Evolutionary conservation across 2,113 vertebrate genomes (phyloP), one percentile per base, ranked within the genome.

Genomic region (Morphnarchus princeps): DNA sequence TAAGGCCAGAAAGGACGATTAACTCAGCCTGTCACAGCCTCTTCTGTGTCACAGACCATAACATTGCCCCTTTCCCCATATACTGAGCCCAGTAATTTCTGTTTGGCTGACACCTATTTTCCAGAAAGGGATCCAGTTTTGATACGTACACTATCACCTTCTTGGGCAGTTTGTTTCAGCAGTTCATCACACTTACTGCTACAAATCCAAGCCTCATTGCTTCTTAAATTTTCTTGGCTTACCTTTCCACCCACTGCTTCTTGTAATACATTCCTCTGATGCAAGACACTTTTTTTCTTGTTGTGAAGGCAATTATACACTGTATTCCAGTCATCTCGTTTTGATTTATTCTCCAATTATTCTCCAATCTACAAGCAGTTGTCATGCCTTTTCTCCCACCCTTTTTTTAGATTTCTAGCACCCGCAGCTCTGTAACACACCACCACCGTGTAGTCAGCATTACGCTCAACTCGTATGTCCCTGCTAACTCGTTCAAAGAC

Each of bases 171-270:
- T 91, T 95, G 61, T 90, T 89, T 95, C 77, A 93, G 62, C 73
- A 85, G 81, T 85, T 82, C 84, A 91, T 82, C 81, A 76, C 70
- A 45, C 67, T 85, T 76, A 59, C 50, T 94, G 69, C 77, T 94
- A 87, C 71, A 88, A 82, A 91, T 77, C 77, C 61, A 76, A 95
- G 61, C 57, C 49, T 91, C 54, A 15, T 45, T 5, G 13, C 81
- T 93, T 59, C 82, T 92, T 91, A 79, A 85, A 87, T 95, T 95
- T 89, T 40, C 81, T 94, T 91, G 84, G 55, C 66, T 95, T 90
- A 62, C 70, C 69, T 95, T 94, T 94, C 87, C 66, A 91, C 87
- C 87, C 93, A 95, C 95, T 73, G 78, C 87, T 94, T 95, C 73
- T 91, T 95, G 83, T 72, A 92, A 92, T 80, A 82, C 42, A 45